These are phyloP conservation scores for Ispidina picta DNA, from an alignment of 2,797 vertebrate genomes.

Conservation along the genomic window DNA sequence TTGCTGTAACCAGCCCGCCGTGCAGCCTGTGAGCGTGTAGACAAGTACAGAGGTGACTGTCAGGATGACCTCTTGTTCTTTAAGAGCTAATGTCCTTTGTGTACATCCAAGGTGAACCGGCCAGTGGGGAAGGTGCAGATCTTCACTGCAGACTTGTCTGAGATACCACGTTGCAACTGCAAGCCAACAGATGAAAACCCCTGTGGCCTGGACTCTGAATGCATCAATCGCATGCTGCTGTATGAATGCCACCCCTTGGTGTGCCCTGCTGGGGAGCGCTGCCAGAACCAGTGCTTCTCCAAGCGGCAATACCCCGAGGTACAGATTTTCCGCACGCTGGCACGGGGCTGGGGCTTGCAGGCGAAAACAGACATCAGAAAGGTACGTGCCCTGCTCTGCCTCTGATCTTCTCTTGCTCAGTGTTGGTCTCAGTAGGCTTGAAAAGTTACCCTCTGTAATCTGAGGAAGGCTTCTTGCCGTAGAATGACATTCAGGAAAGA, in stretches of 20 bases:
- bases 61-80: background rate
- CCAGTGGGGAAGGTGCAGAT: constrained; percentile 97
- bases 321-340: constrained; percentile 93
- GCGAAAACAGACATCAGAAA: constrained; percentile 94
- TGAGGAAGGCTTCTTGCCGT: background rate
- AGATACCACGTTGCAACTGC: constrained; percentile 96
- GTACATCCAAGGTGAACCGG: constrained; percentile 86
- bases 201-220: constrained; percentile 94
- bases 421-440: background rate
- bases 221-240: constrained; percentile 97
- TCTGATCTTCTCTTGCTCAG: accelerated
- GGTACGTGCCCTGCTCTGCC: constrained; percentile 52
- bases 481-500: background rate
- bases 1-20: background rate
- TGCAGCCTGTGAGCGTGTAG: background rate
- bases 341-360: constrained; percentile 95
- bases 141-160: constrained; percentile 92
- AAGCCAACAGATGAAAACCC: constrained; percentile 93
- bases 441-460: background rate
- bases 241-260: constrained; percentile 96
- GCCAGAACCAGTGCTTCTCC: constrained; percentile 95
- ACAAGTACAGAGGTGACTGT: background rate
- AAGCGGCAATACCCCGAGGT: constrained; percentile 95
- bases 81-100: background rate
- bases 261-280: constrained; percentile 89